Evolutionary conservation across 2,797 vertebrate genomes (phyloP).

Genomic region (Cuculus canorus): DNA sequence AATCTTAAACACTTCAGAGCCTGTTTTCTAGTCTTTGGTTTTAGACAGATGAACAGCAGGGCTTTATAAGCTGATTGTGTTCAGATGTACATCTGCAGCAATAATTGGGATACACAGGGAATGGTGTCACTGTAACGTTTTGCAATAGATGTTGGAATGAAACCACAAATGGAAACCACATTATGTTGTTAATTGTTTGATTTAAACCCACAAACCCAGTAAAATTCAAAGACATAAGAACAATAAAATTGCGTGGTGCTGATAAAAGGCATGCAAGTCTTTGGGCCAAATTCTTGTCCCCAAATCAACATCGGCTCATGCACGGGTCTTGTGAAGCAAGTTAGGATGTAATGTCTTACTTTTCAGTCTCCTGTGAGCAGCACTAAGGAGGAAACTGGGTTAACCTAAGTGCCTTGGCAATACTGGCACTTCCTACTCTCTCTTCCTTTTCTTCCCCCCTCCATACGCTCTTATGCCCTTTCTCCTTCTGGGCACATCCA

Average conservation of each 20-base stretch:
- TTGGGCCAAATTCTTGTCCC: neutral
- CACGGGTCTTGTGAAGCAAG: neutral
- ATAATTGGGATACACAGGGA: constrained; percentile 26
- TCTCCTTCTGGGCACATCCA: neutral
- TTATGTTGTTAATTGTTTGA: constrained; percentile 53
- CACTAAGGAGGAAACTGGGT: neutral
- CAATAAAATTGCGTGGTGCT: neutral
- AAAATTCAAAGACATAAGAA: constrained; percentile 16
- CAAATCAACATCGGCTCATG: neutral
- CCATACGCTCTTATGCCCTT: neutral
- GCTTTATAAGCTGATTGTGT: constrained; percentile 36
- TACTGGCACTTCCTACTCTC: neutral
- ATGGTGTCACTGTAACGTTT: constrained; percentile 40
- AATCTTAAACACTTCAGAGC: neutral
- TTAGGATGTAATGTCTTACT: neutral
- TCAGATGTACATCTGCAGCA: constrained; percentile 64
- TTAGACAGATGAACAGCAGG: constrained; percentile 46
- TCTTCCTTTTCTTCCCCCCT: neutral
- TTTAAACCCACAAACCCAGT: constrained; percentile 28
- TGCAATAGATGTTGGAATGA: constrained; percentile 14
- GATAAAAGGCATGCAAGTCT: neutral
- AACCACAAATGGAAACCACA: constrained; percentile 46
- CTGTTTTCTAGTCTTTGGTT: constrained; percentile 33
- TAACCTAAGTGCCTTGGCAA: neutral
- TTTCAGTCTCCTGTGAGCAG: neutral